Evolutionary conservation across 2,888 invertebrate species (phyloP).

Genomic region (Disparrhopalites patrizii): DNA sequence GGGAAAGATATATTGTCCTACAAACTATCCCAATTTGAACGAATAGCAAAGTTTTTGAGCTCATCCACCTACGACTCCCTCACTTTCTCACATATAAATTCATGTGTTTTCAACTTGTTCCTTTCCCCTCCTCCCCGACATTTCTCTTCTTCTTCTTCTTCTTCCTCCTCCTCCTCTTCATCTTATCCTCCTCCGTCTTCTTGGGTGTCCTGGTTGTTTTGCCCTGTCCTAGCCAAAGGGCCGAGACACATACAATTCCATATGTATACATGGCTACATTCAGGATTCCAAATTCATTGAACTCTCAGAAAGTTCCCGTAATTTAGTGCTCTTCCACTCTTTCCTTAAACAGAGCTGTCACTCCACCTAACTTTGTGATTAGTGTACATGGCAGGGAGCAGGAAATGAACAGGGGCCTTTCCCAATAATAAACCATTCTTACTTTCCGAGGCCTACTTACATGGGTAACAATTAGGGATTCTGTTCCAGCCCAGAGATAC

Average conservation of each 20-base stretch:
- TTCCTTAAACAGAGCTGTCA: conserved; percentile 20
- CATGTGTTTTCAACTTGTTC: neutral
- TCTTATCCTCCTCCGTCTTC: neutral
- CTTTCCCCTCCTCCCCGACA: neutral
- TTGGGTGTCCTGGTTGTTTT: neutral
- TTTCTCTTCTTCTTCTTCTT: neutral
- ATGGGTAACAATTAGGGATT: too few species aligned
- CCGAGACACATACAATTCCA: neutral
- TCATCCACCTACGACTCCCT: neutral
- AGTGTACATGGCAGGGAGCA: neutral
- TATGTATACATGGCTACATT: neutral
- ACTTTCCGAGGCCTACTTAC: neutral
- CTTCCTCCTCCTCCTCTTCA: neutral
- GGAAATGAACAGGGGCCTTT: neutral
- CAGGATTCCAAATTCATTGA: neutral
- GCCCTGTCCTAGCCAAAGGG: neutral
- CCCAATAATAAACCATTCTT: neutral
- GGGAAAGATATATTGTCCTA: conserved; percentile 8
- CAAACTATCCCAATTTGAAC: conserved; percentile 23
- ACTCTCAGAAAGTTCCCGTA: conserved; percentile 11
- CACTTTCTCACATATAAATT: neutral
- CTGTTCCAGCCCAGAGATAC: too few species aligned
- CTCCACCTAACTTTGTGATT: conserved; percentile 35
- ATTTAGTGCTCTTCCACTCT: conserved; percentile 15
- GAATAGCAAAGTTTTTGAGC: conserved; percentile 21